phyloP scores from a whole-genome alignment of 92 coral and sea anemone species.

The Actinernus sp. region DNA sequence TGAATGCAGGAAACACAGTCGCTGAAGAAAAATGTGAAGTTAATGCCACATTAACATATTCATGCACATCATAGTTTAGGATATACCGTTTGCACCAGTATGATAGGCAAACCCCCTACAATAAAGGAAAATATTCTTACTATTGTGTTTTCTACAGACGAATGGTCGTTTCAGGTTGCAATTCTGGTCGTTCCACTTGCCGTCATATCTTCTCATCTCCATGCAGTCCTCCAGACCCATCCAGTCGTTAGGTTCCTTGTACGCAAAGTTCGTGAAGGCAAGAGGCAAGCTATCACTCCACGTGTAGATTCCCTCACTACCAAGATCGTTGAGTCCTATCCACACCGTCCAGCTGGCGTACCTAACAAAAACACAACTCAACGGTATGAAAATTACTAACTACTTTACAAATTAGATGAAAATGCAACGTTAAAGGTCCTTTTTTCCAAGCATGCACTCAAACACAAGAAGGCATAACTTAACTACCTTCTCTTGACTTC shows the following conservation, averaged over 20 bases:
- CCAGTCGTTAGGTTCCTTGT: constrained; percentile 77
- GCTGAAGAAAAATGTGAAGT: constrained; percentile 50
- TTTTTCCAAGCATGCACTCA: background rate
- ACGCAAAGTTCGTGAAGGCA: constrained; percentile 51
- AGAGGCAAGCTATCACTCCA: constrained; percentile 85
- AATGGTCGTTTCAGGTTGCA: constrained; percentile 59
- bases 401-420: no score
- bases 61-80: no score
- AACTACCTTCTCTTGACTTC: constrained; percentile 10
- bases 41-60: no score
- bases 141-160: constrained; percentile 81
- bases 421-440: no score
- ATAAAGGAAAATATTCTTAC: constrained; percentile 39
- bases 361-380: background rate
- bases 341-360: constrained; percentile 28
- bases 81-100: background rate
- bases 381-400: no score
- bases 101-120: background rate
- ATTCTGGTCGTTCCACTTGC: constrained; percentile 88
- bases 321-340: constrained; percentile 89
- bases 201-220: constrained; percentile 45
- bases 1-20: constrained; percentile 59
- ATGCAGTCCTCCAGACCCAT: constrained; percentile 79
- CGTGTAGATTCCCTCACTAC: constrained; percentile 72
- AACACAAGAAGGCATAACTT: background rate